Percentiles rank a stretch among this genome's conserved stretches.
Evolutionary conservation across 2,113 vertebrate species (phyloP).

Genomic region (Cyanistes caeruleus): DNA sequence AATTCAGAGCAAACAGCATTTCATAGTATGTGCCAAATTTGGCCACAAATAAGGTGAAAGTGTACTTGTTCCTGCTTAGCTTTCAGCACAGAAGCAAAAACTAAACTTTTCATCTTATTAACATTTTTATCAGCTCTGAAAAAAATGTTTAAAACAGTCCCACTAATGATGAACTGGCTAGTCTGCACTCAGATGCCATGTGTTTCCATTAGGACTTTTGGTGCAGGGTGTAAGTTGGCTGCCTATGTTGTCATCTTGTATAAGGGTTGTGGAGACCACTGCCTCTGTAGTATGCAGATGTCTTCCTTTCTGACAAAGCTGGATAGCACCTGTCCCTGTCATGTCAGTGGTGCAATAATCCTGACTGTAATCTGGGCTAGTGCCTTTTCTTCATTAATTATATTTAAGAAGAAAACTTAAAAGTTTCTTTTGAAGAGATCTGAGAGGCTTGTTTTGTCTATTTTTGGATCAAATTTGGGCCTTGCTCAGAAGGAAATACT

Average conservation of each 20-base stretch:
- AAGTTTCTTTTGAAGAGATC: background rate
- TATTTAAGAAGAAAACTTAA: constrained; percentile 10
- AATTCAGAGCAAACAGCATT: background rate
- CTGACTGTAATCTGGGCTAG: background rate
- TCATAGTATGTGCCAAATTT: background rate
- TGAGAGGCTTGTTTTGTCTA: background rate
- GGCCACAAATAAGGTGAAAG: background rate
- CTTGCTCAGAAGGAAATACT: background rate
- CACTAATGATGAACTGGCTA: background rate
- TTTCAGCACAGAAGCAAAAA: background rate
- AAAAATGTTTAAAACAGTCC: background rate
- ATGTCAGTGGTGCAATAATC: background rate
- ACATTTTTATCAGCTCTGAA: background rate
- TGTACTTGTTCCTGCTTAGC: background rate
- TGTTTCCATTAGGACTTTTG: background rate
- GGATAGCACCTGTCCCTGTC: background rate
- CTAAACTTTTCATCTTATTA: background rate
- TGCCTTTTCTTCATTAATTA: constrained; percentile 29
- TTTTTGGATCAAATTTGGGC: constrained; percentile 1
- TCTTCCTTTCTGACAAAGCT: background rate
- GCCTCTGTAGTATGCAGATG: background rate
- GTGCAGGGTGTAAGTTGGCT: background rate
- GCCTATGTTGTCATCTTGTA: background rate
- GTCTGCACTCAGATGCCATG: background rate
- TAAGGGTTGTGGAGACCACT: background rate